These are phyloP conservation scores for Apoda limacodes DNA, from an alignment of 2,888 invertebrate species.

Conservation along the genomic window DNA sequence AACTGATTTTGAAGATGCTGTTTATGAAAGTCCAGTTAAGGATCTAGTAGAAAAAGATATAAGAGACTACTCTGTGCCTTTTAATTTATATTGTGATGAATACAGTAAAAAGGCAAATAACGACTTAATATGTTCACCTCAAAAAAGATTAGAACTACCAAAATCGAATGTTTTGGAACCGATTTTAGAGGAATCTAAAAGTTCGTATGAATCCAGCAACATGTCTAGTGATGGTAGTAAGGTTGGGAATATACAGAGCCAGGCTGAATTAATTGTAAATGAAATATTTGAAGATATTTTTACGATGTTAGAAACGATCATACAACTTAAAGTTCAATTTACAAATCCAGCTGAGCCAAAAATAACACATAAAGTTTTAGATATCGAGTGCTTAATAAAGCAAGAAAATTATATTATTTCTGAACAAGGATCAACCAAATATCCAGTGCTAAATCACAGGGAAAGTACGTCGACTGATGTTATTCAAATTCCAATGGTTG, in stretches of 20 bases:
- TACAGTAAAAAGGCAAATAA: constrained; percentile 30
- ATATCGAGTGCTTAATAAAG: constrained; percentile 9
- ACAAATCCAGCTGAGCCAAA: constrained; percentile 4
- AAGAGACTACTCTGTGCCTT: constrained; percentile 59
- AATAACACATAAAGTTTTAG: constrained; percentile 10
- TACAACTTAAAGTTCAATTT: constrained; percentile 21
- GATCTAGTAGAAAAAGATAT: constrained; percentile 58
- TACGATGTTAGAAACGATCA: constrained; percentile 13
- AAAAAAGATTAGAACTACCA: constrained; percentile 30
- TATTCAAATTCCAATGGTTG: constrained; percentile 21
- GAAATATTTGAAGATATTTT: constrained; percentile 14
- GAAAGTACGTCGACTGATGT: constrained; percentile 9
- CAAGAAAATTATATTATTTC: constrained; percentile 9
- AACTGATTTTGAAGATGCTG: constrained; percentile 40
- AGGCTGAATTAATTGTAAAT: neutral
- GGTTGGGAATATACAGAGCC: neutral
- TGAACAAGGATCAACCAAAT: constrained; percentile 18
- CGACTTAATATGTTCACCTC: constrained; percentile 36
- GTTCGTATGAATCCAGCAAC: constrained; percentile 42
- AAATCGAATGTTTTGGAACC: constrained; percentile 38
- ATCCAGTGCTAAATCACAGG: constrained; percentile 12
- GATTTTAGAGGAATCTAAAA: constrained; percentile 60
- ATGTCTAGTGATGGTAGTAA: constrained; percentile 22
- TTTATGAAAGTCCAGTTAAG: constrained; percentile 57
- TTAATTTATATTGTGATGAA: constrained; percentile 53